Evolutionary conservation across 2,113 vertebrate species (phyloP).

Genomic region (Lepus timidus): DNA sequence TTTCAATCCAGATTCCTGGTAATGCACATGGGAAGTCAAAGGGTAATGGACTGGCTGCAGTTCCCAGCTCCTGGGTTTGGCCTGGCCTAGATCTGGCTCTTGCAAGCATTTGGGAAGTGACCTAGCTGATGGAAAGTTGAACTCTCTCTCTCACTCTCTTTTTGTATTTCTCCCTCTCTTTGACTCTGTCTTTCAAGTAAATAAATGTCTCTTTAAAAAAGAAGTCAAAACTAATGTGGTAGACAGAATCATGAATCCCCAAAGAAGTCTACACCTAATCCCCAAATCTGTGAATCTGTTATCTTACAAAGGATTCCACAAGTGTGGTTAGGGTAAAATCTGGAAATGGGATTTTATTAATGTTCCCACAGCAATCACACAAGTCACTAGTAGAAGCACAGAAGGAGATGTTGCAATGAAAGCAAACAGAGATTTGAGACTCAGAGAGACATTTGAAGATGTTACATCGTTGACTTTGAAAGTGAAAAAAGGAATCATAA

Average conservation of each 20-base stretch:
- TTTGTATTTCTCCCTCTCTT: no score
- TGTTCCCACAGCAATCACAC: background rate
- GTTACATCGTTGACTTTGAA: background rate
- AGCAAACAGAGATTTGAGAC: background rate
- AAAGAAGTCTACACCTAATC: background rate
- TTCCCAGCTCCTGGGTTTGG: no score
- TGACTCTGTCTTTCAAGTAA: no score
- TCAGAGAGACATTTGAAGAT: background rate
- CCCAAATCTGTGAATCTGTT: background rate
- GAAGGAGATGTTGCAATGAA: background rate
- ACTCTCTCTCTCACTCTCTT: no score
- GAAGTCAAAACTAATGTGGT: background rate
- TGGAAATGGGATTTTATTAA: conserved; percentile 7
- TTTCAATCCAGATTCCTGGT: no score
- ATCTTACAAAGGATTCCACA: background rate
- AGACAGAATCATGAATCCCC: background rate
- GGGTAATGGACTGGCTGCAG: no score
- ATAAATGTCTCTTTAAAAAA: background rate
- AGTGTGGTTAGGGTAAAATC: background rate
- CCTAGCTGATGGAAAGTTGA: no score
- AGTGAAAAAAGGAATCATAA: background rate
- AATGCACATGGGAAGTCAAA: no score
- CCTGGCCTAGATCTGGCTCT: no score
- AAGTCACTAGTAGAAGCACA: background rate
- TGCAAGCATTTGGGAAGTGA: no score